Percentiles rank a stretch among this genome's conserved stretches.
These are phyloP conservation scores for Calephelis virginiensis DNA, from an alignment of 1,140 invertebrate species.

Conservation along the genomic window DNA sequence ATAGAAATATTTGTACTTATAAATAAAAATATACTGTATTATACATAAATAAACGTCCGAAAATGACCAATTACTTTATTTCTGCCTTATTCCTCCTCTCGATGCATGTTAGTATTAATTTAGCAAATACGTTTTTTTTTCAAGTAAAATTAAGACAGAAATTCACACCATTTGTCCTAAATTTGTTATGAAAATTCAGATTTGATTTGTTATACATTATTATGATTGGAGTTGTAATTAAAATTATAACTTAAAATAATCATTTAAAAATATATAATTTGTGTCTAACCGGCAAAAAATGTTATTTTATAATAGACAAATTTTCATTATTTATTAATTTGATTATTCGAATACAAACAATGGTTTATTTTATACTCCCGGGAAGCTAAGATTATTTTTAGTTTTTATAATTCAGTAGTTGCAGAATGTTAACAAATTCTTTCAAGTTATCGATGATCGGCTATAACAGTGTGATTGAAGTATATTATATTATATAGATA, in stretches of 20 bases:
- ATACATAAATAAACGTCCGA: conserved; percentile 36
- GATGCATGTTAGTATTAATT: background rate
- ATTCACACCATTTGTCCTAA: too few species aligned
- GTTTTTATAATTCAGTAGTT: conserved; percentile 12
- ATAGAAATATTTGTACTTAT: conserved; percentile 9
- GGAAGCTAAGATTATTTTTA: conserved; percentile 60
- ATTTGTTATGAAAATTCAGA: too few species aligned
- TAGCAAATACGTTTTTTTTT: background rate
- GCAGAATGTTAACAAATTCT: background rate
- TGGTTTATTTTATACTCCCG: conserved; percentile 26
- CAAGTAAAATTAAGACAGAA: too few species aligned
- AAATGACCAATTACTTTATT: conserved; percentile 29
- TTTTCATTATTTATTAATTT: background rate
- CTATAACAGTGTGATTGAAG: background rate
- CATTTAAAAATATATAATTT: too few species aligned
- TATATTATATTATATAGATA: too few species aligned
- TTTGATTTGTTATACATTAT: too few species aligned
- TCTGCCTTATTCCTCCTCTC: conserved; percentile 22
- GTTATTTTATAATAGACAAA: too few species aligned
- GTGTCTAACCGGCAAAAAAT: too few species aligned
- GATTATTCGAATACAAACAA: background rate
- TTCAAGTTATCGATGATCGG: background rate
- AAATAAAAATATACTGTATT: conserved; percentile 15
- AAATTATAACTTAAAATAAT: too few species aligned
- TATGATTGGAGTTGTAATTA: too few species aligned